Evolutionary conservation across 2,888 invertebrate species (phyloP), one percentile per base, ranked within the genome.

Genomic region (Epistrophe grossulariae): DNA sequence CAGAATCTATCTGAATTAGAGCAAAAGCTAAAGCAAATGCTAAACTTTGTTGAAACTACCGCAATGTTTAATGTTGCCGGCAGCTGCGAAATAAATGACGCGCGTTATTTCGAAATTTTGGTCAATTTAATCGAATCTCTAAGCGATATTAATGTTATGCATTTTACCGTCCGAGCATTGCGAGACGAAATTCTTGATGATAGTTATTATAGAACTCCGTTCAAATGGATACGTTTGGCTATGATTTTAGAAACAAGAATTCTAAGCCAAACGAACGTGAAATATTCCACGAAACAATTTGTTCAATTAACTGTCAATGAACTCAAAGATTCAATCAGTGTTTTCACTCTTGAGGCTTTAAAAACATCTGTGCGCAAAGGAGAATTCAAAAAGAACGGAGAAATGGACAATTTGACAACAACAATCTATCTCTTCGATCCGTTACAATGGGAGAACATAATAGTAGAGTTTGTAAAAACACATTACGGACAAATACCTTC

Each of bases 151-250:
- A 28, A 17, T 4, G 11, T 19, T 0, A 68, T 68, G 2, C 10
- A 15, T 19, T 8, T 17, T 13, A 9, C 50, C 5, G 68, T 50
- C 4, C 15, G 11, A 50, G 68, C 50, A 11, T 17, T 68, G 35
- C 17, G n/a, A 45, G 17, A n/a, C 1, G 68, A 68, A 50, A 35
- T 68, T 35, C 2, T 4, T 5, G 24, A 24, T 24, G 38, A 0
- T 19, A 50, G 19, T 35, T 1, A 28, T 35, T 15, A 50, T 7
- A 19, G 1, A 48, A 15, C 38, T 50, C 68, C 68, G 4, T 38
- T 19, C 2, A 17, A 68, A 35, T 68, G 19, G 50, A 68, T 68
- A 15, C 50, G 50, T 35, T 19, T 68, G 68, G 48, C 19, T 35
- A 19, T 19, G 4, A 17, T n/a, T n/a, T 7, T 68, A 19, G 13